phyloP scores from a whole-genome alignment of 2,113 vertebrate species.

The Gymnarchus niloticus region DNA sequence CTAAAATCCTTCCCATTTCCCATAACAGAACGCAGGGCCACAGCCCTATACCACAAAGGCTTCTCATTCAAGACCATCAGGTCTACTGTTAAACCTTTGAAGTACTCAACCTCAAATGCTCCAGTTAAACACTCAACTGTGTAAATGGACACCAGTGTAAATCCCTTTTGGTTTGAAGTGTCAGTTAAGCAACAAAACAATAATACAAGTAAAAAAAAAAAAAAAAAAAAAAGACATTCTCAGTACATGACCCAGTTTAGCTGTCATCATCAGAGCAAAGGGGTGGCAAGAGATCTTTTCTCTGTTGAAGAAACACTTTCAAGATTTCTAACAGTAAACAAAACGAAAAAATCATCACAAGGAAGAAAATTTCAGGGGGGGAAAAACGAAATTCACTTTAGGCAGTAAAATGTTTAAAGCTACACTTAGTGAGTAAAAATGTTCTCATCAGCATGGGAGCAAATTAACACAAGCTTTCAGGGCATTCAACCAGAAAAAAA shows the following conservation, averaged over 20 bases:
- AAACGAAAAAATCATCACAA: not conserved
- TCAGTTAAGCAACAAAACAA: not conserved
- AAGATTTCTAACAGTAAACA: not conserved
- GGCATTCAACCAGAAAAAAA: not conserved
- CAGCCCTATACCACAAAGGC: not conserved
- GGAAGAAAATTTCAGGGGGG: not conserved
- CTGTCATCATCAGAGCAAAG: not conserved
- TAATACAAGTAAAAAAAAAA: not conserved
- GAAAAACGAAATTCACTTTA: not conserved
- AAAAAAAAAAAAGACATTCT: not conserved
- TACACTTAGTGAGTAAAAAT: conserved; percentile 11
- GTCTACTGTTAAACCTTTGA: not conserved
- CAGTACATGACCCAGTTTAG: not conserved
- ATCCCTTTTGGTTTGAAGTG: not conserved
- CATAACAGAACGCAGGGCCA: not conserved
- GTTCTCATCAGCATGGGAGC: not conserved
- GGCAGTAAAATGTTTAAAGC: not conserved
- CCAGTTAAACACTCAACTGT: not conserved
- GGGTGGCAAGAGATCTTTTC: not conserved
- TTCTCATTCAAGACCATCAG: not conserved
- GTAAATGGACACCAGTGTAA: not conserved
- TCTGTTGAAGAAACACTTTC: not conserved
- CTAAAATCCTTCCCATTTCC: not conserved
- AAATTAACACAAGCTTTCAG: not conserved
- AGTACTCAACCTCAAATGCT: not conserved